Conservation (phyloP, 2,888 invertebrate species). For the Phania funesta region DNA sequence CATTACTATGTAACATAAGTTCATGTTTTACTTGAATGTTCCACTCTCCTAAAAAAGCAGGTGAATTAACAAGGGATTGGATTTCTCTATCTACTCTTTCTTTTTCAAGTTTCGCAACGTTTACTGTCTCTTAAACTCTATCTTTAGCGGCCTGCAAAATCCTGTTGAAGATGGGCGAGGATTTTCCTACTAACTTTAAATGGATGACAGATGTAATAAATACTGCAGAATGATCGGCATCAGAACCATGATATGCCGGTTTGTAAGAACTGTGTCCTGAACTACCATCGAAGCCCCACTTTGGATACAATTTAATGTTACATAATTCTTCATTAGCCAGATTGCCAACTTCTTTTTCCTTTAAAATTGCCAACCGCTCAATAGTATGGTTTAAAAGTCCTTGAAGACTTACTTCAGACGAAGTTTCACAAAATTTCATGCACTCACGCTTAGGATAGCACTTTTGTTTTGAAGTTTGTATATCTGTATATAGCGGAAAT, state of each 20-base stretch:
- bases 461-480: conserved; percentile 69
- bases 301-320: conserved; percentile 40
- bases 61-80: no score
- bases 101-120: no score
- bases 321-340: conserved; percentile 51
- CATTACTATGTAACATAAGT: no score
- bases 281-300: conserved; percentile 39
- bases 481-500: conserved; percentile 70
- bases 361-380: conserved; percentile 62
- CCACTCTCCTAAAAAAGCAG: no score
- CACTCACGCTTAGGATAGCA: conserved; percentile 68
- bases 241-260: not conserved
- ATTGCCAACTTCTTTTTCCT: conserved; percentile 51
- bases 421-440: conserved; percentile 67
- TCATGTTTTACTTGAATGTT: no score
- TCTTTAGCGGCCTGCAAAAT: no score
- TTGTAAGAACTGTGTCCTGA: no score
- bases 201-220: not conserved
- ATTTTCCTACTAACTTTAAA: not conserved
- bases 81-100: no score
- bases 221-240: not conserved
- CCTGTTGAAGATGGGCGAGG: no score
- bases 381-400: conserved; percentile 68
- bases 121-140: no score
- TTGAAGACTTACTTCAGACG: conserved; percentile 67